A percentile compares a stretch with the other conserved stretches of the same genome.
phyloP scores from a whole-genome alignment of 2,113 vertebrate genomes.

The Seriola rivoliana region DNA sequence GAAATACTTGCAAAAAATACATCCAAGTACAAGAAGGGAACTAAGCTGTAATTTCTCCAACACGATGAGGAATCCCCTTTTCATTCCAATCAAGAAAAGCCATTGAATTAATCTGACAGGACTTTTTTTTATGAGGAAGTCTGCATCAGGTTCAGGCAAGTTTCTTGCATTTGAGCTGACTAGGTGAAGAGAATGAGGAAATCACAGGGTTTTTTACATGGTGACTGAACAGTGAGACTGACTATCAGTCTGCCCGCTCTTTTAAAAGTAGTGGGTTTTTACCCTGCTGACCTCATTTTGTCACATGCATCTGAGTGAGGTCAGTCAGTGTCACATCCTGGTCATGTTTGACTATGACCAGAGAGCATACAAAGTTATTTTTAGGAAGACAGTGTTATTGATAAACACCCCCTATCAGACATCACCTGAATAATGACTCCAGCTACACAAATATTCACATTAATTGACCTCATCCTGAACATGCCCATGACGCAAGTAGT shows the following conservation, averaged over 20 bases:
- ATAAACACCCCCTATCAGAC: slow-evolving; percentile 22
- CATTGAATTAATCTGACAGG: slow-evolving; percentile 11
- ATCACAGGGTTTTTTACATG: slow-evolving; percentile 31
- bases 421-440: slow-evolving; percentile 15
- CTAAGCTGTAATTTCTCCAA: slow-evolving; percentile 13
- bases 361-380: slow-evolving; percentile 33
- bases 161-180: slow-evolving; percentile 27
- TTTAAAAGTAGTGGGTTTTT: slow-evolving; percentile 3
- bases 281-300: not conserved
- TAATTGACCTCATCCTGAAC: slow-evolving; percentile 32
- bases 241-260: not conserved
- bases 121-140: slow-evolving; percentile 66
- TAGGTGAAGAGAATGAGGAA: slow-evolving; percentile 44
- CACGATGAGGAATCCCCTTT: slow-evolving; percentile 57
- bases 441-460: slow-evolving; percentile 35
- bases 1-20: slow-evolving; percentile 26
- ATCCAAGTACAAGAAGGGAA: slow-evolving; percentile 34
- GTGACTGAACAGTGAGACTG: not conserved
- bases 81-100: slow-evolving; percentile 59
- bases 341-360: slow-evolving; percentile 21
- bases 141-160: slow-evolving; percentile 10
- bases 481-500: slow-evolving; percentile 33
- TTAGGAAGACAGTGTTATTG: slow-evolving; percentile 7
- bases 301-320: slow-evolving; percentile 2
- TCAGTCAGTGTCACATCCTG: not conserved